Evolutionary conservation across 2,797 vertebrate genomes (phyloP).

Genomic region (Simalia tracyae): DNA sequence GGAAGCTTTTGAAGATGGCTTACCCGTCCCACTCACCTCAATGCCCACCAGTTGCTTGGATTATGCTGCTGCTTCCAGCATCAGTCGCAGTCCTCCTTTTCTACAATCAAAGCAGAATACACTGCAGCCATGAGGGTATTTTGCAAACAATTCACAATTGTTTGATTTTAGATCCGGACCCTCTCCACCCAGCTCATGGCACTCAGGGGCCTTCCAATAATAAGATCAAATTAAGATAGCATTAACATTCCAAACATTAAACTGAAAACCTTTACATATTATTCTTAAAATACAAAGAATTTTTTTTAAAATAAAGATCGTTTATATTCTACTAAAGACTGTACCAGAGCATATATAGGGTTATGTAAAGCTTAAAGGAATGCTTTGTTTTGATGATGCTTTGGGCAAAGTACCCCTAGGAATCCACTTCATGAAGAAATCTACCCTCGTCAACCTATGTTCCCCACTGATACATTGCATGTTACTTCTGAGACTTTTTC

Average conservation of each 20-base stretch:
- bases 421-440: not conserved
- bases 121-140: not conserved
- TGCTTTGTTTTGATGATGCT: not conserved
- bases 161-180: not conserved
- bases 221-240: not conserved
- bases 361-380: not conserved
- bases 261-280: not conserved
- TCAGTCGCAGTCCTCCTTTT: not conserved
- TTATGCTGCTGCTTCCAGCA: not conserved
- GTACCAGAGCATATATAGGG: not conserved
- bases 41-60: not conserved
- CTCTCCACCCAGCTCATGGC: not conserved
- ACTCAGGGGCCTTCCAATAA: not conserved
- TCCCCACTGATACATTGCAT: not conserved
- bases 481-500: not conserved
- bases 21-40: not conserved
- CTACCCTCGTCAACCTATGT: not conserved
- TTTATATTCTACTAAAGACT: not conserved
- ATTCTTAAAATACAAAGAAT: not conserved
- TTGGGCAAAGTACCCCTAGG: not conserved
- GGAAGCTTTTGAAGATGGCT: not conserved
- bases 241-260: not conserved
- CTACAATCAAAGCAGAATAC: not conserved
- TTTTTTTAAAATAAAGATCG: not conserved
- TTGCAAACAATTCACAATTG: not conserved